Evolutionary conservation across 2,113 vertebrate genomes (phyloP).

Genomic region (Hippocampus zosterae): DNA sequence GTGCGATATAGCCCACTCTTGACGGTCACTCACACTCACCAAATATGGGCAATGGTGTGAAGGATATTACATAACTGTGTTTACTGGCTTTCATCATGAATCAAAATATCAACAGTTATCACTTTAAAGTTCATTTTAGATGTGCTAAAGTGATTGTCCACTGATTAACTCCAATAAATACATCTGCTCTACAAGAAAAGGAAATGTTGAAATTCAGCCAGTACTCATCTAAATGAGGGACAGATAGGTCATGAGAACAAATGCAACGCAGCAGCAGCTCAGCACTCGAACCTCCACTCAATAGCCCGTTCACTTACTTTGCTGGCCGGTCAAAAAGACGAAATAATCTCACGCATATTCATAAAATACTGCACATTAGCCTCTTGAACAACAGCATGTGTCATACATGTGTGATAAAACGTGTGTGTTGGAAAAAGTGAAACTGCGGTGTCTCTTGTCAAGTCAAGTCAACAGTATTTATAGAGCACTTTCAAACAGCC

Average conservation of each 20-base stretch:
- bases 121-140: background rate
- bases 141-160: background rate
- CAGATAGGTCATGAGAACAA: slow-evolving; percentile 2
- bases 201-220: background rate
- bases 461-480: no score
- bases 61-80: slow-evolving; percentile 33
- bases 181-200: background rate
- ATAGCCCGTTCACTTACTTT: no score
- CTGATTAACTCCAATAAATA: background rate
- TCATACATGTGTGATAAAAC: no score
- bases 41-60: slow-evolving; percentile 45
- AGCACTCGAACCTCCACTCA: no score
- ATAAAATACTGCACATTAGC: no score
- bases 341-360: no score
- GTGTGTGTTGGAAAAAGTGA: no score
- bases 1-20: background rate
- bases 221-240: background rate
- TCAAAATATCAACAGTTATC: background rate
- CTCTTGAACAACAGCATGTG: no score
- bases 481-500: no score
- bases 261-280: no score
- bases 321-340: no score
- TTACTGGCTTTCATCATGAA: slow-evolving; percentile 4
- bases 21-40: slow-evolving; percentile 6
- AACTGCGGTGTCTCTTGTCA: no score